Conservation (phyloP, 37 sponge, comb jelly and placozoan species). For the Spongilla lacustris region DNA sequence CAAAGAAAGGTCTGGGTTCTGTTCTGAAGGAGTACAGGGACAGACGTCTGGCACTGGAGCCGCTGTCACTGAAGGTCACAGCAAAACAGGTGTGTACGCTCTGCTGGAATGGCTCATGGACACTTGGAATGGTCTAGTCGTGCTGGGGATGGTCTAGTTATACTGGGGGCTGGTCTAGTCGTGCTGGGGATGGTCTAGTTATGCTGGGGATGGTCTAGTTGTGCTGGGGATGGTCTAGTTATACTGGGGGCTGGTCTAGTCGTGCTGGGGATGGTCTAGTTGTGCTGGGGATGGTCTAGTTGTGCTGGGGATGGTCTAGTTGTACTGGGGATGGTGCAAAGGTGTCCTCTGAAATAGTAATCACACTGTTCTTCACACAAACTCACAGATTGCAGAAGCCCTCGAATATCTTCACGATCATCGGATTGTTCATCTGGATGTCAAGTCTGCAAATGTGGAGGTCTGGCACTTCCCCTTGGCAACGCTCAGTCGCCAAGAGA, state of each 20-base stretch:
- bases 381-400: conserved; percentile 71
- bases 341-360: not conserved
- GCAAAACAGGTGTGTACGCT: conserved; percentile 1
- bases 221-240: no score
- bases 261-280: no score
- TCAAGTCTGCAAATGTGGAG: conserved; percentile 87
- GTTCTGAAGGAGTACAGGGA: conserved; percentile 60
- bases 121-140: no score
- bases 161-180: no score
- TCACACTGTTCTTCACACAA: not conserved
- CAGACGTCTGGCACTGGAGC: conserved; percentile 13
- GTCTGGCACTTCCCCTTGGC: conserved; percentile 85
- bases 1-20: conserved; percentile 33
- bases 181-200: no score
- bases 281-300: no score
- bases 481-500: not conserved
- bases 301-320: no score
- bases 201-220: no score
- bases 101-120: no score
- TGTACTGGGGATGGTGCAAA: no score
- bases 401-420: conserved; percentile 83
- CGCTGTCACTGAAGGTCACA: conserved; percentile 39
- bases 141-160: no score
- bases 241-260: no score
- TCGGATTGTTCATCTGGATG: conserved; percentile 82